Conservation (phyloP, 2,888 invertebrate species). For the Eupithecia subfuscata region DNA sequence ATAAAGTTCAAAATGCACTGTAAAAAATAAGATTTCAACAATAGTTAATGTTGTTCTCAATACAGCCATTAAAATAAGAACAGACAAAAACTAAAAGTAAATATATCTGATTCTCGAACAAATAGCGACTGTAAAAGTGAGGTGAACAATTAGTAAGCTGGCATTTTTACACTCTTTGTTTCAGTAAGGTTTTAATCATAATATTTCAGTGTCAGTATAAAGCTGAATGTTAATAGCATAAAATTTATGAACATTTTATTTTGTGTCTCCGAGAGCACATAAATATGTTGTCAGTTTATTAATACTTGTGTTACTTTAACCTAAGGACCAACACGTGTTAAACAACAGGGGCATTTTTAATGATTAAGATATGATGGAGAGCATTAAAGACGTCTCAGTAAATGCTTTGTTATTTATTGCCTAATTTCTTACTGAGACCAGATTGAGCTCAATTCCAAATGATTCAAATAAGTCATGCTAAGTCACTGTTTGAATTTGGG, state of each 20-base stretch:
- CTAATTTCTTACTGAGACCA: constrained; percentile 33
- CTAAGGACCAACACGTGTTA: constrained; percentile 67
- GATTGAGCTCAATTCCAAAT: constrained; percentile 41
- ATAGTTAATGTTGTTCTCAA: constrained; percentile 55
- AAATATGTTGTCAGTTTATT: constrained; percentile 76
- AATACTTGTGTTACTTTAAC: constrained; percentile 62
- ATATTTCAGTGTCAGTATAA: constrained; percentile 54
- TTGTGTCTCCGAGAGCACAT: constrained; percentile 63
- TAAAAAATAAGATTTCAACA: constrained; percentile 17
- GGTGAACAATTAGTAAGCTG: constrained; percentile 47
- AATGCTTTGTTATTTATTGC: constrained; percentile 39
- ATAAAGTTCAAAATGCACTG: constrained; percentile 48
- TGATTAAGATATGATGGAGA: constrained; percentile 50
- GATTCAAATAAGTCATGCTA: constrained; percentile 57
- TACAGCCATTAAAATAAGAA: constrained; percentile 64
- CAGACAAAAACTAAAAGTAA: constrained; percentile 64
- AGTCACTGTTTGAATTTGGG: constrained; percentile 43
- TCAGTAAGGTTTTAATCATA: constrained; percentile 42
- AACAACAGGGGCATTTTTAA: constrained; percentile 55
- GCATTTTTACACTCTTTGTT: constrained; percentile 45
- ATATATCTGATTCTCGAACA: constrained; percentile 58
- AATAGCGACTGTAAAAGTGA: constrained; percentile 67
- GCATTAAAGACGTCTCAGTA: constrained; percentile 46
- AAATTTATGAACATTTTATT: constrained; percentile 69
- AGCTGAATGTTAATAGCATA: constrained; percentile 60